Evolutionary conservation across 2,797 vertebrate genomes (phyloP).

Genomic region (Intellagama lesueurii): DNA sequence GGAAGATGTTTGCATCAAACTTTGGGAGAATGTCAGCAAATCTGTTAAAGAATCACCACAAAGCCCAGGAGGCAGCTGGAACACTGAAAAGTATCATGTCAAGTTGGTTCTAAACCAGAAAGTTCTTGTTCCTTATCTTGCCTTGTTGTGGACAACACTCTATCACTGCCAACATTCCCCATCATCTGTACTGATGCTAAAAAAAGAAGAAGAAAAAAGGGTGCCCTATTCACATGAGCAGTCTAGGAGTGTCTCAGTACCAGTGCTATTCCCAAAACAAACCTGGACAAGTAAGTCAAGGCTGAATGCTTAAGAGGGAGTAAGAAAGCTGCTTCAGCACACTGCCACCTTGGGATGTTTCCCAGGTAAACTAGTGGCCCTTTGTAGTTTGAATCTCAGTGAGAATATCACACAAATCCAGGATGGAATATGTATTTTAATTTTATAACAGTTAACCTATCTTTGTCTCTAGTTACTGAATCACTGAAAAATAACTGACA

Average conservation of each 20-base stretch:
- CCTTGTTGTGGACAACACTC: background rate
- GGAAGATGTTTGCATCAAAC: background rate
- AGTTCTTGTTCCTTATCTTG: constrained; percentile 14
- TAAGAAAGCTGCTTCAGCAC: background rate
- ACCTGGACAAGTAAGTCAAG: background rate
- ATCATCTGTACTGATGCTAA: background rate
- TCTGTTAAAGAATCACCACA: background rate
- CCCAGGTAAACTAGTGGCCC: accelerated
- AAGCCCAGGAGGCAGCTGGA: background rate
- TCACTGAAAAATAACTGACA: background rate
- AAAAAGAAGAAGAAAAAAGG: background rate
- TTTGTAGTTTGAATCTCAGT: background rate
- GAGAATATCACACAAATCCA: accelerated
- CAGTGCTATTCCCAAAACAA: background rate
- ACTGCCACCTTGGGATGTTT: background rate
- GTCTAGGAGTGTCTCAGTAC: background rate
- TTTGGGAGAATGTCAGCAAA: background rate
- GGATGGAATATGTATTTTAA: background rate
- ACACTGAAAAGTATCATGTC: background rate
- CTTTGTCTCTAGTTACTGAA: background rate
- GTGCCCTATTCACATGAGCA: background rate
- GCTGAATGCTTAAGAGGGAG: background rate
- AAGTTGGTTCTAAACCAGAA: background rate
- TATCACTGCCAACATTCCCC: background rate
- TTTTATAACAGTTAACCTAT: background rate